Evolutionary conservation across 2,888 invertebrate species (phyloP).

Genomic region (Andricus curvator): DNA sequence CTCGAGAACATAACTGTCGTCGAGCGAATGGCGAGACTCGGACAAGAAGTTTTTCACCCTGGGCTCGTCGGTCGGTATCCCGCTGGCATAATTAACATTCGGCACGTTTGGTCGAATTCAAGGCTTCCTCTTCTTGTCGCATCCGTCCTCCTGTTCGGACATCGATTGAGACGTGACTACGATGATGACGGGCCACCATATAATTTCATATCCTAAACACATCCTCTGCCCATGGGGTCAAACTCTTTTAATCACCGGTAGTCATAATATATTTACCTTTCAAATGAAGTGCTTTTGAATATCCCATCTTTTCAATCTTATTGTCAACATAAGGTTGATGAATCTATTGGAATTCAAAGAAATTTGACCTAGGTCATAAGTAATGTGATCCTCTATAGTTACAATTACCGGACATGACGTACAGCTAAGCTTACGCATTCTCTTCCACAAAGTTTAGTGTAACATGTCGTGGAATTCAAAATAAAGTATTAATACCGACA

Average conservation of each 20-base stretch:
- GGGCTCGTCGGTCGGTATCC: conserved; percentile 55
- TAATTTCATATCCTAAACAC: conserved; percentile 24
- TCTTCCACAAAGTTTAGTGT: background rate
- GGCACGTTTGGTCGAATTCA: conserved; percentile 68
- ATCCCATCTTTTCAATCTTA: background rate
- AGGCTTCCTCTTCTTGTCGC: conserved; percentile 54
- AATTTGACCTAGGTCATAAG: background rate
- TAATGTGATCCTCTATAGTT: background rate
- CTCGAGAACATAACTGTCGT: conserved; percentile 37
- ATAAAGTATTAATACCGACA: conserved; percentile 22
- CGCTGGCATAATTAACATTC: conserved; percentile 74
- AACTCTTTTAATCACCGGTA: background rate
- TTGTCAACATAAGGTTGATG: background rate
- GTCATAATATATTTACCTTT: background rate
- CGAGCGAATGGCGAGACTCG: conserved; percentile 49
- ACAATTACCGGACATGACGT: conserved; percentile 29
- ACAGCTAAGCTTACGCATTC: conserved; percentile 17
- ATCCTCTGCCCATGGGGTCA: background rate
- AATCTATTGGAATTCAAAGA: background rate
- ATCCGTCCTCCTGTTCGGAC: conserved; percentile 54
- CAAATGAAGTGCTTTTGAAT: background rate
- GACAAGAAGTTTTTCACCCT: conserved; percentile 68
- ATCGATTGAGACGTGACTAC: conserved; percentile 72
- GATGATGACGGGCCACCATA: conserved; percentile 57
- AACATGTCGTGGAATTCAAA: conserved; percentile 24